phyloP scores from a whole-genome alignment of 2,797 vertebrate genomes.

The Poeciliopsis infans region DNA sequence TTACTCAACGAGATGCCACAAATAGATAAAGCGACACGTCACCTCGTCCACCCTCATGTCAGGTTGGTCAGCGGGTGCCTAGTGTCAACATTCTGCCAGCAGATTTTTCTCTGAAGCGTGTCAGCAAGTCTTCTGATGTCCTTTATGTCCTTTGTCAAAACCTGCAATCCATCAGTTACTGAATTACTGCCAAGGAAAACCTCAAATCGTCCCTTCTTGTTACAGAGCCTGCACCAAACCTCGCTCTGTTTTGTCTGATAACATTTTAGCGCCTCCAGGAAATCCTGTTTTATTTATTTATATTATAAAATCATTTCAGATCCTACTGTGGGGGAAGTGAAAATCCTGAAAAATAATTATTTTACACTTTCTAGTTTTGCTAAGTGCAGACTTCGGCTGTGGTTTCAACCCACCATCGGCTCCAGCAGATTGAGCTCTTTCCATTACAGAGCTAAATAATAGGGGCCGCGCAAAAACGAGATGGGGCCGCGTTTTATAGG shows the following conservation, averaged over 20 bases:
- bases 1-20: slow-evolving; percentile 22
- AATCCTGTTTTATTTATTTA: slow-evolving; percentile 46
- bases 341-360: slow-evolving; percentile 13
- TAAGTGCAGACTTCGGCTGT: slow-evolving; percentile 52
- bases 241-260: slow-evolving; percentile 35
- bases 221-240: slow-evolving; percentile 27
- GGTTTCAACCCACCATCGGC: slow-evolving; percentile 42
- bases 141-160: slow-evolving; percentile 56
- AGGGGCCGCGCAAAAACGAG: slow-evolving; percentile 55
- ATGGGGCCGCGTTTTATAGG: slow-evolving; percentile 70
- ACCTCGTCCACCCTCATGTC: slow-evolving; percentile 49
- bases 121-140: slow-evolving; percentile 47
- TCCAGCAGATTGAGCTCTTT: slow-evolving; percentile 68
- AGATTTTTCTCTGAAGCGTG: slow-evolving; percentile 29
- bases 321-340: slow-evolving; percentile 26
- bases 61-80: slow-evolving; percentile 35
- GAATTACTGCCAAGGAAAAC: slow-evolving; percentile 60
- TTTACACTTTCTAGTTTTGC: slow-evolving; percentile 54
- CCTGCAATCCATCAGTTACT: slow-evolving; percentile 59
- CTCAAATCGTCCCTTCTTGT: slow-evolving; percentile 42
- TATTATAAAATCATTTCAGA: slow-evolving; percentile 33
- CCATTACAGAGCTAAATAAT: slow-evolving; percentile 73
- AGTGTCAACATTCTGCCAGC: slow-evolving; percentile 46
- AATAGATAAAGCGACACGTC: slow-evolving; percentile 50
- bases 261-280: slow-evolving; percentile 8